These are phyloP conservation scores for Caenorhabditis imperialis DNA, from an alignment of 2,888 invertebrate species.

Conservation along the genomic window DNA sequence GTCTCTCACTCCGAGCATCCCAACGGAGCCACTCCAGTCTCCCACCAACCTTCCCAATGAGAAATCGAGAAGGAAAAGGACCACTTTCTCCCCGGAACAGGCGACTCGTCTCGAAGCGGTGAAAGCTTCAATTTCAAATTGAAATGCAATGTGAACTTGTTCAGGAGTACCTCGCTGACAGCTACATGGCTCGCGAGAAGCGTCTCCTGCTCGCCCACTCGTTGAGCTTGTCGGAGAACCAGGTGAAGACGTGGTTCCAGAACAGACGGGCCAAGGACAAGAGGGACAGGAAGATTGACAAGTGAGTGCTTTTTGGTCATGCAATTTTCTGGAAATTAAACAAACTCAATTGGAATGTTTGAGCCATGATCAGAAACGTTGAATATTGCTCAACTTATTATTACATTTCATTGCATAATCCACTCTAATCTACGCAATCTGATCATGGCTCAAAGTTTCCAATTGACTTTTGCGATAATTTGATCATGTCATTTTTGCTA, in stretches of 20 bases:
- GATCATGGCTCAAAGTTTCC: no score
- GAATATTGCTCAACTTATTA: no score
- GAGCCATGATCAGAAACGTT: no score
- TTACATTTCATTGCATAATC: no score
- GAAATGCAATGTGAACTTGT: conserved; percentile 2
- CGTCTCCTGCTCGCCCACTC: conserved; percentile 62
- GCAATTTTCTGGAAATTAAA: no score
- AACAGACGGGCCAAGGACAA: conserved; percentile 67
- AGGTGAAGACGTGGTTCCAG: conserved; percentile 72
- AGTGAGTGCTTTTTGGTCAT: no score
- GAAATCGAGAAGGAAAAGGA: conserved; percentile 58
- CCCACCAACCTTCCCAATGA: conserved; percentile 21
- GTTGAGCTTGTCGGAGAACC: conserved; percentile 63
- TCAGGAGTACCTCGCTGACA: conserved; percentile 66
- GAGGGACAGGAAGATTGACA: conserved; percentile 50
- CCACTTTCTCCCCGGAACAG: conserved; percentile 67
- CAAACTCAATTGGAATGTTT: no score
- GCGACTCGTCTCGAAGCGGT: conserved; percentile 53
- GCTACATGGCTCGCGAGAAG: conserved; percentile 68
- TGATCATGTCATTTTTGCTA: no score
- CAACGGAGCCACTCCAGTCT: conserved; percentile 19
- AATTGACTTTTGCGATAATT: no score
- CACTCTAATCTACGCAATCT: no score
- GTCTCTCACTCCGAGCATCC: neutral
- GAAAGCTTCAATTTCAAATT: neutral